Percentiles rank a stretch among this genome's conserved stretches.
These are phyloP conservation scores for Thaumetopoea pityocampa DNA, from an alignment of 1,140 invertebrate genomes.

Conservation along the genomic window DNA sequence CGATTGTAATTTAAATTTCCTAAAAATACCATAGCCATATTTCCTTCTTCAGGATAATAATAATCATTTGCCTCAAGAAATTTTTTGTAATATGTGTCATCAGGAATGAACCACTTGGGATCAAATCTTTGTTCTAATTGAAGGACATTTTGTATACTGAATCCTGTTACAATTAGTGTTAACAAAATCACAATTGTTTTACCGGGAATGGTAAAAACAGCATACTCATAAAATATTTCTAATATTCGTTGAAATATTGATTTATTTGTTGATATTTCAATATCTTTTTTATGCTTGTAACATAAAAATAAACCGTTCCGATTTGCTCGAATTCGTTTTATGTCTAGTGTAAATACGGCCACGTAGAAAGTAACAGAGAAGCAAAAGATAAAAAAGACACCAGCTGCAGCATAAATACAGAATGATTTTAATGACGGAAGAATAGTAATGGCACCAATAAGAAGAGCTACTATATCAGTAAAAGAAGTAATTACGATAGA, in stretches of 20 bases:
- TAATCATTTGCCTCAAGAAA: constrained; percentile 75
- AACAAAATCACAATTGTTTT: constrained; percentile 79
- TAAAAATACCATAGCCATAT: constrained; percentile 81
- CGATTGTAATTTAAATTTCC: constrained; percentile 80
- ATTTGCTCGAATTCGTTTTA: constrained; percentile 78
- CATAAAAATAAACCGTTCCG: constrained; percentile 83
- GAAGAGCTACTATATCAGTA: constrained; percentile 88
- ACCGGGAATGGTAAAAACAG: constrained; percentile 78
- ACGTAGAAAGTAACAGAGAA: constrained; percentile 87
- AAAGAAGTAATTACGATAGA: constrained; percentile 90
- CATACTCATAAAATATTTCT: constrained; percentile 76
- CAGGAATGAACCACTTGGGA: constrained; percentile 85
- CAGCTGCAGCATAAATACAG: constrained; percentile 84
- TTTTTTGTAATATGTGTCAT: constrained; percentile 81
- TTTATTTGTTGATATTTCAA: constrained; percentile 49
- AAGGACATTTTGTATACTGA: constrained; percentile 78
- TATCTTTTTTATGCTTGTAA: constrained; percentile 78
- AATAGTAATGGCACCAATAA: constrained; percentile 84
- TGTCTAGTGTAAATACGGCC: constrained; percentile 84
- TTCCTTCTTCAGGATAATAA: constrained; percentile 81
- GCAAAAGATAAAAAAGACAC: constrained; percentile 84
- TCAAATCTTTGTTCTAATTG: constrained; percentile 86
- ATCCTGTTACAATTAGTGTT: constrained; percentile 76
- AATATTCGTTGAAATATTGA: constrained; percentile 74
- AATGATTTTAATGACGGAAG: constrained; percentile 85